These are phyloP conservation scores for Hormaphis cornu DNA, from an alignment of 1,140 invertebrate genomes.

Conservation along the genomic window DNA sequence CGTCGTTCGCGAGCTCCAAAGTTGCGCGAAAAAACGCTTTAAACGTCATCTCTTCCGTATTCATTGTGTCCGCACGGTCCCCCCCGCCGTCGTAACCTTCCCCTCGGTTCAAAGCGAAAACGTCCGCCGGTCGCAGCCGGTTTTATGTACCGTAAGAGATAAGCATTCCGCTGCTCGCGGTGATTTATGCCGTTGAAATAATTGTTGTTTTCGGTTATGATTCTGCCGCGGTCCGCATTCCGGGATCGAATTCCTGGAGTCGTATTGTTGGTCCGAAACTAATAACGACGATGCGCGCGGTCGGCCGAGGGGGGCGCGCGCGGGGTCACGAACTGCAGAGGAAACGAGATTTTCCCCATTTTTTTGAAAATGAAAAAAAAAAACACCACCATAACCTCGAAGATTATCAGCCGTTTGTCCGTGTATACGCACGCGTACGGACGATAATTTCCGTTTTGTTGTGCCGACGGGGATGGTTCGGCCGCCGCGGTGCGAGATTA, in stretches of 20 bases:
- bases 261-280: slow-evolving; percentile 31
- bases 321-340: neutral
- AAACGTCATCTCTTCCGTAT: neutral
- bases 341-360: slow-evolving; percentile 1
- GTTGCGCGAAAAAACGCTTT: neutral
- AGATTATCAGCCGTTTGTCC: too few relatives aligned
- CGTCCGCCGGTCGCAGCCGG: too few relatives aligned
- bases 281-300: slow-evolving; percentile 9
- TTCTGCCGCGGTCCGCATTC: neutral
- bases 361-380: neutral
- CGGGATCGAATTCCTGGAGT: slow-evolving; percentile 13
- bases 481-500: too few relatives aligned
- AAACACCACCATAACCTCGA: neutral
- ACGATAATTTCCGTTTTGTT: too few relatives aligned
- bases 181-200: slow-evolving; percentile 29
- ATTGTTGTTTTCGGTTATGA: slow-evolving; percentile 31
- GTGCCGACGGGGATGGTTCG: too few relatives aligned
- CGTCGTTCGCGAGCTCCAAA: neutral
- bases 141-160: slow-evolving; percentile 32
- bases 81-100: neutral
- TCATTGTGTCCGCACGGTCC: neutral
- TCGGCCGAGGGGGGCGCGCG: neutral
- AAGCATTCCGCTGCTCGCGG: slow-evolving; percentile 9
- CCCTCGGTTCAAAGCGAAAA: neutral
- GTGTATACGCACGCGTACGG: too few relatives aligned